Conservation (phyloP, 2,797 vertebrate genomes). For the Falco peregrinus region DNA sequence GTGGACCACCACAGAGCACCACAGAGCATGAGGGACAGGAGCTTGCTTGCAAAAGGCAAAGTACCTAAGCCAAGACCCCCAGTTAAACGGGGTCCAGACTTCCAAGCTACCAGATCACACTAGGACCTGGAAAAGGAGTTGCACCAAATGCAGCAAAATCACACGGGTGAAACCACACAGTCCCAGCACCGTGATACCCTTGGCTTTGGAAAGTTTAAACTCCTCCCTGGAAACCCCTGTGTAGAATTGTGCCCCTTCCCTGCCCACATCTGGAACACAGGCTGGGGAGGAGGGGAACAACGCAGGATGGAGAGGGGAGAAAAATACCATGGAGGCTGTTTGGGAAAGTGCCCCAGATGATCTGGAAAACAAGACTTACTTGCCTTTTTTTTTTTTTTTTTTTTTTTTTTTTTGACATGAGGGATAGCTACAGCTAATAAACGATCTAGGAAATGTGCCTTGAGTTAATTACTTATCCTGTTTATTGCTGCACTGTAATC, state of each 20-base stretch:
- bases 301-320: background rate
- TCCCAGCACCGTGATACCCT: background rate
- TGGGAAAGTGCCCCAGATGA: background rate
- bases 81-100: background rate
- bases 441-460: background rate
- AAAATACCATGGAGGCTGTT: background rate
- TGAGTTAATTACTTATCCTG: background rate
- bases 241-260: background rate
- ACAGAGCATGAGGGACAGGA: background rate
- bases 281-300: background rate
- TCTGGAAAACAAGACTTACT: background rate
- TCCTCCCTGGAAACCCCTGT: background rate
- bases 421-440: background rate
- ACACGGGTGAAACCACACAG: no score
- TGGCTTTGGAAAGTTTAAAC: background rate
- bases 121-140: background rate
- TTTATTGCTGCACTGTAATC: background rate
- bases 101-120: background rate
- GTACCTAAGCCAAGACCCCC: background rate
- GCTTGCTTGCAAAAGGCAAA: background rate
- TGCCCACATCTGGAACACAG: background rate
- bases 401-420: background rate
- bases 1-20: background rate
- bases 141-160: fast-evolving
- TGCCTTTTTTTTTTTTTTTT: no score